Evolutionary conservation across 2,888 invertebrate species (phyloP).

Genomic region (Atethmia centrago): DNA sequence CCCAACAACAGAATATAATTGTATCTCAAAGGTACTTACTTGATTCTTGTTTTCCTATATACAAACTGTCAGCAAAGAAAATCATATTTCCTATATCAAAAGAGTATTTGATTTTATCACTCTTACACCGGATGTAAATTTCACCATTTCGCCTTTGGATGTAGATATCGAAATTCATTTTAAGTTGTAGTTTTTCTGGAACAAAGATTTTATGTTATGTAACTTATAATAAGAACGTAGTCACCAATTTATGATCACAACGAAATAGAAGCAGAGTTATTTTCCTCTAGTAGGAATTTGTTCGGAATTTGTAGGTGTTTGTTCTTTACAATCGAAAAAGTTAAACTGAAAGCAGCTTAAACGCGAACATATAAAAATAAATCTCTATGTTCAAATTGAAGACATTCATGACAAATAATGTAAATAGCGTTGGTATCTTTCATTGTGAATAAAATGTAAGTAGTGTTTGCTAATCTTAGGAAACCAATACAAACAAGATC

Average conservation of each 20-base stretch:
- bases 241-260: background rate
- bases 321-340: background rate
- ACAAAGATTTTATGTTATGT: constrained; percentile 20
- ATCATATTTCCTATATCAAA: constrained; percentile 66
- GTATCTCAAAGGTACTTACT: constrained; percentile 70
- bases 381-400: background rate
- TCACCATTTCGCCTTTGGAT: constrained; percentile 66
- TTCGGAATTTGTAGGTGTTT: no score
- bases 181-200: constrained; percentile 71
- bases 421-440: no score
- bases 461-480: background rate
- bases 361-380: background rate
- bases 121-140: constrained; percentile 60
- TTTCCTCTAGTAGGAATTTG: background rate
- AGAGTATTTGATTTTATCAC: constrained; percentile 58
- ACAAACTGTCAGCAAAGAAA: constrained; percentile 69
- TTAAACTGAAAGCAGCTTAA: background rate
- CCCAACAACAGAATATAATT: background rate
- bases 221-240: background rate
- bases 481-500: background rate
- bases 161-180: constrained; percentile 57
- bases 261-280: background rate
- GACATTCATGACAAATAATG: background rate
- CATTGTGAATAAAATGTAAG: background rate
- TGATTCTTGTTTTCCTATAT: constrained; percentile 70